Percentiles rank a stretch among this genome's conserved stretches.
Conservation (phyloP, 2,113 vertebrate species). For the Cottus gobio region DNA sequence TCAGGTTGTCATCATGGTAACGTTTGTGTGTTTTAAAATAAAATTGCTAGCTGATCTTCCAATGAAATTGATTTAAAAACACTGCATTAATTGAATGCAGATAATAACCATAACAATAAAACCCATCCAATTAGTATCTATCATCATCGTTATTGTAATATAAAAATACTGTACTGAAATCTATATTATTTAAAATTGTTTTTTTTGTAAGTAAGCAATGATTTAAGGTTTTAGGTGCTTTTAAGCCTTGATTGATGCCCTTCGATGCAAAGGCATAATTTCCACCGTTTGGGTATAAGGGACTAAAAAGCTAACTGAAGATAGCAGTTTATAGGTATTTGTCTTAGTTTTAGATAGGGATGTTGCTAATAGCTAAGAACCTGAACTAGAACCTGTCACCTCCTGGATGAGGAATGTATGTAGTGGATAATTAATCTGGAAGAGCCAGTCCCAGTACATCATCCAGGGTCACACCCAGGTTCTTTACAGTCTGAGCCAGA, state of each 20-base stretch:
- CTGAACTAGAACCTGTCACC: background rate
- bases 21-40: background rate
- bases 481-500: background rate
- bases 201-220: no score
- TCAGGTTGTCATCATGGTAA: background rate
- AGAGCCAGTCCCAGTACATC: background rate
- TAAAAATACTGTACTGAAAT: background rate
- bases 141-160: background rate
- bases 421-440: no score
- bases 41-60: background rate
- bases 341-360: background rate
- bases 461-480: background rate
- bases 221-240: background rate
- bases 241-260: background rate
- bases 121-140: background rate
- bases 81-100: background rate
- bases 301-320: background rate
- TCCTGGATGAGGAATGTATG: no score
- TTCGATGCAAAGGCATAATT: background rate
- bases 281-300: background rate
- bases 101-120: background rate
- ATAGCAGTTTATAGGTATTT: background rate
- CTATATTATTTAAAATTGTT: background rate
- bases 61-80: background rate
- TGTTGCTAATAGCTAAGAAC: no score